phyloP scores from a whole-genome alignment of 2,797 vertebrate species.

The Mormyrops attenuatus region DNA sequence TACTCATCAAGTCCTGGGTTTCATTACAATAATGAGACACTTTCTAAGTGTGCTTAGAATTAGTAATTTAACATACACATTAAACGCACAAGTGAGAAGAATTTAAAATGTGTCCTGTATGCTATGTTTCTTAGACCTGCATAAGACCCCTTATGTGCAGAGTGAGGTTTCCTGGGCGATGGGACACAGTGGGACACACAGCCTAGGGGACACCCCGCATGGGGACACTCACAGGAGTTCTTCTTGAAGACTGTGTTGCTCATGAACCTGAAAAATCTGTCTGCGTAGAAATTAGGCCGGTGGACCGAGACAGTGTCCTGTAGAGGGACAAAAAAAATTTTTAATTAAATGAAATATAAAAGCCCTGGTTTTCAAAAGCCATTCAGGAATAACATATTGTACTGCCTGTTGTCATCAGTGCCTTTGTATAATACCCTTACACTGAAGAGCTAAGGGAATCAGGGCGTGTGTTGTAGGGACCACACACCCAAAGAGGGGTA shows the following conservation, averaged over 20 bases:
- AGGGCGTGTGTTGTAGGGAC: not conserved
- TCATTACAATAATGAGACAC: not conserved
- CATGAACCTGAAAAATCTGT: conserved; percentile 98
- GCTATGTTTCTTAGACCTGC: not conserved
- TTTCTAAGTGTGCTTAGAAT: not conserved
- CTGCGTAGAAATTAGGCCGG: conserved; percentile 92
- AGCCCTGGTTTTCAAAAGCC: not conserved
- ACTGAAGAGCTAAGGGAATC: not conserved
- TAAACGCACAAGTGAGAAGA: not conserved
- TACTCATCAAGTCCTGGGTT: not conserved
- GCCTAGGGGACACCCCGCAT: not conserved
- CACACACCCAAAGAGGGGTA: not conserved
- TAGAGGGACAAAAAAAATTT: not conserved
- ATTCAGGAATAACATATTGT: not conserved
- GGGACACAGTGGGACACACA: fast-evolving
- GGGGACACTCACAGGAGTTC: conserved; percentile 81
- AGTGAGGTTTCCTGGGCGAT: not conserved
- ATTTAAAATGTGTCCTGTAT: not conserved
- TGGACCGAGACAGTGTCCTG: conserved; percentile 97
- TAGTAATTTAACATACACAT: not conserved
- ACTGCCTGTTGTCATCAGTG: not conserved
- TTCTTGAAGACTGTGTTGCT: conserved; percentile 88
- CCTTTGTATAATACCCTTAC: not conserved
- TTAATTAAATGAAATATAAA: not conserved
- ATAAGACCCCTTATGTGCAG: not conserved